phyloP scores from a whole-genome alignment of 2,888 invertebrate species.

The Sinodicranocentrus sp. region DNA sequence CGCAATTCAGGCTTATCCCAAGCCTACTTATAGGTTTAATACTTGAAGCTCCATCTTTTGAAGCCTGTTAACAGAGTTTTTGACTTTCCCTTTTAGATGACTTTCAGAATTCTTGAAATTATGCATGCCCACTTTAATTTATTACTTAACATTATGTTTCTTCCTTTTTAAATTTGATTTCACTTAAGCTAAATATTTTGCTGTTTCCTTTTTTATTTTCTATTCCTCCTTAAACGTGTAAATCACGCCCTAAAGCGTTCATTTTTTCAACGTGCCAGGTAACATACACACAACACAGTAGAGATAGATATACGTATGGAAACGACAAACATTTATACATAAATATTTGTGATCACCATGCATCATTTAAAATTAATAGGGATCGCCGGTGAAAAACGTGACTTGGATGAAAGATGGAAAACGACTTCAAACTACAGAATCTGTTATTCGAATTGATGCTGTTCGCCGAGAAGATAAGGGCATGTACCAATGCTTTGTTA shows the following conservation, averaged over 20 bases:
- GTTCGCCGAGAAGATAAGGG: slow-evolving; percentile 97
- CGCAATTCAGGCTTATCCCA: slow-evolving; percentile 87
- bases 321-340: too few species aligned
- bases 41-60: not conserved
- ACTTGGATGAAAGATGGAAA: slow-evolving; percentile 96
- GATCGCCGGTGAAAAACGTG: slow-evolving; percentile 92
- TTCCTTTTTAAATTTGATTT: too few species aligned
- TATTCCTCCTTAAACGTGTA: not conserved
- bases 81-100: slow-evolving; percentile 31
- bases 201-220: not conserved
- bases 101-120: not conserved
- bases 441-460: slow-evolving; percentile 90
- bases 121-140: slow-evolving; percentile 4
- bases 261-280: too few species aligned
- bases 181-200: too few species aligned
- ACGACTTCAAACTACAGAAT: slow-evolving; percentile 88
- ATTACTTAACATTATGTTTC: not conserved
- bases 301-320: too few species aligned
- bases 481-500: slow-evolving; percentile 97
- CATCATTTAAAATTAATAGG: slow-evolving; percentile 79
- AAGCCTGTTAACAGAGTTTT: slow-evolving; percentile 40
- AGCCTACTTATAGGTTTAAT: slow-evolving; percentile 86
- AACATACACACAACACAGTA: too few species aligned
- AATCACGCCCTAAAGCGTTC: too few species aligned
- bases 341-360: too few species aligned